Conservation (phyloP, 2,113 vertebrate species). For the Engraulis encrasicolus region DNA sequence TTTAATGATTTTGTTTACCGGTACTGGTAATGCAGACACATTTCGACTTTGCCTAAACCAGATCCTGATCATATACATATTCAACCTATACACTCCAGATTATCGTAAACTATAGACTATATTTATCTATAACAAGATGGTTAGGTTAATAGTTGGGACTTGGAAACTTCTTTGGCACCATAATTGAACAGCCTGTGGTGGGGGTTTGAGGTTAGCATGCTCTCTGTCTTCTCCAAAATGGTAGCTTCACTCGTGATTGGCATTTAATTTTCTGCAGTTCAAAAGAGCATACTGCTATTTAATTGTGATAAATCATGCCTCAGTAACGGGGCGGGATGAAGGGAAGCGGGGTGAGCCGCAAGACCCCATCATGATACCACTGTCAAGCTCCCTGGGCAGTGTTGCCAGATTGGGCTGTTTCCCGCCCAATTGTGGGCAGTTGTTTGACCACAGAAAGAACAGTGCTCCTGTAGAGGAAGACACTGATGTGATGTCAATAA, state of each 20-base stretch:
- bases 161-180: slow-evolving; percentile 9
- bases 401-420: no score
- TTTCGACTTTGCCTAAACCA: slow-evolving; percentile 17
- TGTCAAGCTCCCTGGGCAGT: slow-evolving; percentile 4
- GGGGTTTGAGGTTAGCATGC: slow-evolving; percentile 1
- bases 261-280: slow-evolving; percentile 11
- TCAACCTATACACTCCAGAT: neutral
- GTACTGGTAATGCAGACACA: slow-evolving; percentile 15
- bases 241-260: neutral
- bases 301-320: slow-evolving; percentile 13
- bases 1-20: slow-evolving; percentile 8
- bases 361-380: neutral
- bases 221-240: slow-evolving; percentile 10
- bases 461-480: no score
- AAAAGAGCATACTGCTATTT: slow-evolving; percentile 2
- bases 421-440: no score
- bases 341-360: neutral
- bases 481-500: no score
- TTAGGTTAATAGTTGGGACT: neutral
- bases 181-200: slow-evolving; percentile 8
- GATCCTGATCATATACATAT: slow-evolving; percentile 15
- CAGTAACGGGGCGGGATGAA: neutral
- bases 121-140: neutral
- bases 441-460: no score
- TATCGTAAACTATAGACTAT: slow-evolving; percentile 9